Evolutionary conservation across 37 sponge, comb jelly and placozoan species (phyloP).

Genomic region (Crambe crambe): DNA sequence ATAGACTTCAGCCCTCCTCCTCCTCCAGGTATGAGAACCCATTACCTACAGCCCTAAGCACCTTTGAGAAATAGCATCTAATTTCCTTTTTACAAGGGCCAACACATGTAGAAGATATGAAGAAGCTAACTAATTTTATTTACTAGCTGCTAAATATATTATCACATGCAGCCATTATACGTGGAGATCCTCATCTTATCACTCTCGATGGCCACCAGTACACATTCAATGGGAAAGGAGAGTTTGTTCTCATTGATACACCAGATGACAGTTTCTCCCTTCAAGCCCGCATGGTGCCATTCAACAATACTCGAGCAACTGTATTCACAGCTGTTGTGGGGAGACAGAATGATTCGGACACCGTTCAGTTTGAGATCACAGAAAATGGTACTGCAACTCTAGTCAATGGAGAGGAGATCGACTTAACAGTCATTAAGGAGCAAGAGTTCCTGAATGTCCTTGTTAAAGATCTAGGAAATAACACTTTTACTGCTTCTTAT

Average conservation of each 20-base stretch:
- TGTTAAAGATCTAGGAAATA: slow-evolving; percentile 21
- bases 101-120: too few relatives aligned
- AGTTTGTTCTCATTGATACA: slow-evolving; percentile 41
- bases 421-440: slow-evolving; percentile 25
- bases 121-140: too few relatives aligned
- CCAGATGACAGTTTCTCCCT: slow-evolving; percentile 26
- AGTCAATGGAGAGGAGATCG: slow-evolving; percentile 22
- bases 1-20: slow-evolving; percentile 21
- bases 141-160: too few relatives aligned
- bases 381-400: slow-evolving; percentile 3
- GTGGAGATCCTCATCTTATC: slow-evolving; percentile 64
- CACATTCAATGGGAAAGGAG: slow-evolving; percentile 75
- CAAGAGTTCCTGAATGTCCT: slow-evolving; percentile 35
- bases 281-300: slow-evolving; percentile 48
- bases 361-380: slow-evolving; percentile 52
- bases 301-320: slow-evolving; percentile 28
- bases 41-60: too few relatives aligned
- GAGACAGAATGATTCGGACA: slow-evolving; percentile 40
- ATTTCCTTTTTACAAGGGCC: too few relatives aligned
- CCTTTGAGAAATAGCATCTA: too few relatives aligned
- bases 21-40: slow-evolving; percentile 12
- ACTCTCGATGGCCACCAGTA: slow-evolving; percentile 67
- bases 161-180: not conserved
- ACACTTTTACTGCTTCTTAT: slow-evolving; percentile 12
- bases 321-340: slow-evolving; percentile 57